These are phyloP conservation scores for Ramphastos sulfuratus DNA, from an alignment of 2,113 vertebrate genomes.

Conservation along the genomic window DNA sequence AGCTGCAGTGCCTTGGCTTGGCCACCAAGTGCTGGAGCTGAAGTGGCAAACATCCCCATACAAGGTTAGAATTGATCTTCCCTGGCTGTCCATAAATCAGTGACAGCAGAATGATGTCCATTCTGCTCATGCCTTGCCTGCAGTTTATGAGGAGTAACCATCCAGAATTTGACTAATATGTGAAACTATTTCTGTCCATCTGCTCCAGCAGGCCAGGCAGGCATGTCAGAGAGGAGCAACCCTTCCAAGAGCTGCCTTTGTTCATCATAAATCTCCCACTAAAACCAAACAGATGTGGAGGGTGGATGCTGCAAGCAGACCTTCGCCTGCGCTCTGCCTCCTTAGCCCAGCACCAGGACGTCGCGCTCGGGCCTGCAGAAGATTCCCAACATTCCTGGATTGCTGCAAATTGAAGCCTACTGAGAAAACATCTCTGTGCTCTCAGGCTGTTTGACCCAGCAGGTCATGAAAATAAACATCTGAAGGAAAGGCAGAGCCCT, in stretches of 20 bases:
- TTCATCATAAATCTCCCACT: slow-evolving; percentile 7
- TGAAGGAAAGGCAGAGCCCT: neutral
- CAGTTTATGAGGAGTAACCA: slow-evolving; percentile 1
- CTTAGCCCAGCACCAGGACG: neutral
- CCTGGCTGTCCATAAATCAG: slow-evolving; percentile 17
- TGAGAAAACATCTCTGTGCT: slow-evolving; percentile 24
- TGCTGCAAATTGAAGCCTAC: neutral
- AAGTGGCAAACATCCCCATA: slow-evolving; percentile 3
- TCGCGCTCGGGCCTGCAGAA: accelerated
- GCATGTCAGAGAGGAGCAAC: neutral
- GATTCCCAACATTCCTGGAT: slow-evolving; percentile 46
- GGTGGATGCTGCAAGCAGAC: neutral
- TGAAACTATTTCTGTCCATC: slow-evolving; percentile 45
- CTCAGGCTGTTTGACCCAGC: neutral
- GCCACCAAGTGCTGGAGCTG: neutral
- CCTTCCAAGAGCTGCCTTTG: slow-evolving; percentile 51
- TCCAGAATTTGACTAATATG: slow-evolving; percentile 54
- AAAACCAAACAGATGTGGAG: slow-evolving; percentile 53
- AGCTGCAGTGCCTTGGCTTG: slow-evolving; percentile 17
- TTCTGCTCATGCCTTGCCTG: neutral
- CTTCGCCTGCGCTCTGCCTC: neutral
- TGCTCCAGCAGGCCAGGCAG: slow-evolving; percentile 27
- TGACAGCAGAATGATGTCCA: neutral
- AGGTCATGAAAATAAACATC: neutral
- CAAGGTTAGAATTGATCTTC: slow-evolving; percentile 34